Percentiles rank a stretch among this genome's conserved stretches.
phyloP scores from a whole-genome alignment of 2,797 vertebrate species.

The Betta splendens region DNA sequence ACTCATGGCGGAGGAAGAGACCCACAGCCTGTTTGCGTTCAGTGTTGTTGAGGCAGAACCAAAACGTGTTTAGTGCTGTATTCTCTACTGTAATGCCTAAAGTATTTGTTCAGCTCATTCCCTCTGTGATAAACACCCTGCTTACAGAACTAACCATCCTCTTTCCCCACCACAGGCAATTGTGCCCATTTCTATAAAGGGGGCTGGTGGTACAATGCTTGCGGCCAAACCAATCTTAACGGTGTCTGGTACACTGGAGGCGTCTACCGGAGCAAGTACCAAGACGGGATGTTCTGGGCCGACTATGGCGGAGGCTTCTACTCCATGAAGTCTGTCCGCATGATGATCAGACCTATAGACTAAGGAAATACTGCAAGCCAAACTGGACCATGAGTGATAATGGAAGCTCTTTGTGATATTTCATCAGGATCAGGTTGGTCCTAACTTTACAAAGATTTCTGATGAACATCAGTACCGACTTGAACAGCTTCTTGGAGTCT shows the following conservation, averaged over 20 bases:
- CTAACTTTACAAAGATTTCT: slow-evolving; percentile 4
- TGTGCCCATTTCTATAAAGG: slow-evolving; percentile 98
- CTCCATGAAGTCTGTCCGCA: slow-evolving; percentile 89
- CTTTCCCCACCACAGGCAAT: slow-evolving; percentile 84
- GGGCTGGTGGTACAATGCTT: slow-evolving; percentile 99
- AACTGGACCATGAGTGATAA: slow-evolving; percentile 34
- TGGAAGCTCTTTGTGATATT: slow-evolving; percentile 36
- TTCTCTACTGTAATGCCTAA: background rate
- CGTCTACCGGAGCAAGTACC: slow-evolving; percentile 95
- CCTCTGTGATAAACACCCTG: background rate
- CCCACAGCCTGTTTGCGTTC: background rate
- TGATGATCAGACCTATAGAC: slow-evolving; percentile 91
- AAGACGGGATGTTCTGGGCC: slow-evolving; percentile 98
- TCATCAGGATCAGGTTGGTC: slow-evolving; percentile 30
- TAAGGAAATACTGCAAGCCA: slow-evolving; percentile 45
- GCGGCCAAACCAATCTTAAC: slow-evolving; percentile 96
- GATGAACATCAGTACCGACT: slow-evolving; percentile 35
- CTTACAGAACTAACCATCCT: background rate
- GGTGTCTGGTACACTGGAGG: slow-evolving; percentile 98
- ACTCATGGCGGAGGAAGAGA: no score
- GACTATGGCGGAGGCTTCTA: slow-evolving; percentile 97
- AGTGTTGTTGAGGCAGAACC: background rate
- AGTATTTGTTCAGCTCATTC: background rate
- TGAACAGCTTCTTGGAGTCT: slow-evolving; percentile 25
- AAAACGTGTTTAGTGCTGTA: background rate